Evolutionary conservation across 2,888 invertebrate species (phyloP).

Genomic region (Drosophila mimica): DNA sequence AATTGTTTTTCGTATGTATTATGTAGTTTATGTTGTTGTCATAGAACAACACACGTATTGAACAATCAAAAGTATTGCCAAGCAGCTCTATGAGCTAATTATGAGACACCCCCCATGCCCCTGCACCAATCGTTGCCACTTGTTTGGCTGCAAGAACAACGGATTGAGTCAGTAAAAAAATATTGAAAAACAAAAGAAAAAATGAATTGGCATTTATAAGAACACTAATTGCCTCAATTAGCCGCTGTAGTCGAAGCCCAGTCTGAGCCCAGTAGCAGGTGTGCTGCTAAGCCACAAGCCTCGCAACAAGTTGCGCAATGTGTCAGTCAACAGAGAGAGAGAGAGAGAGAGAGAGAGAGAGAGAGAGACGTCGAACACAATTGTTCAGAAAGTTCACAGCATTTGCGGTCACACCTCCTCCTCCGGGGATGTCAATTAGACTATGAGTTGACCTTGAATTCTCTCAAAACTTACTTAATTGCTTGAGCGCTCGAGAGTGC

Average conservation of each 20-base stretch:
- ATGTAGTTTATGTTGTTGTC: conserved; percentile 41
- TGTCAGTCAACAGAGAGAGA: conserved; percentile 25
- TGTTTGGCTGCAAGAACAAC: conserved; percentile 29
- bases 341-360: neutral
- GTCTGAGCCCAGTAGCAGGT: conserved; percentile 50
- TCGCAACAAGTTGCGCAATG: conserved; percentile 63
- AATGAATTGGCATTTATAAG: conserved; percentile 59
- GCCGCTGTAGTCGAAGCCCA: conserved; percentile 5
- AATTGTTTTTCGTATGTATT: conserved; percentile 58
- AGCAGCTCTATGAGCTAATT: conserved; percentile 58
- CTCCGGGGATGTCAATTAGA: conserved; percentile 69
- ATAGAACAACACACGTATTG: conserved; percentile 15
- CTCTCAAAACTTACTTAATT: conserved; percentile 37
- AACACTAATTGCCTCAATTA: conserved; percentile 75
- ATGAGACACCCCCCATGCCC: conserved; percentile 22
- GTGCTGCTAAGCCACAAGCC: conserved; percentile 37
- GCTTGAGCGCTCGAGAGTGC: neutral
- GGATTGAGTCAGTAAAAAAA: conserved; percentile 51
- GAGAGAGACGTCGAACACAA: conserved; percentile 25
- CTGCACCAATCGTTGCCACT: conserved; percentile 2
- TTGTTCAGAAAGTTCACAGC: conserved; percentile 66
- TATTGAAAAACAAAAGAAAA: conserved; percentile 48
- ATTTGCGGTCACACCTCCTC: conserved; percentile 70
- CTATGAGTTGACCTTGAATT: conserved; percentile 58
- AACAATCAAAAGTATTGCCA: conserved; percentile 5